These are phyloP conservation scores for Ambastaia sidthimunki DNA, from an alignment of 2,797 vertebrate species.

Conservation along the genomic window DNA sequence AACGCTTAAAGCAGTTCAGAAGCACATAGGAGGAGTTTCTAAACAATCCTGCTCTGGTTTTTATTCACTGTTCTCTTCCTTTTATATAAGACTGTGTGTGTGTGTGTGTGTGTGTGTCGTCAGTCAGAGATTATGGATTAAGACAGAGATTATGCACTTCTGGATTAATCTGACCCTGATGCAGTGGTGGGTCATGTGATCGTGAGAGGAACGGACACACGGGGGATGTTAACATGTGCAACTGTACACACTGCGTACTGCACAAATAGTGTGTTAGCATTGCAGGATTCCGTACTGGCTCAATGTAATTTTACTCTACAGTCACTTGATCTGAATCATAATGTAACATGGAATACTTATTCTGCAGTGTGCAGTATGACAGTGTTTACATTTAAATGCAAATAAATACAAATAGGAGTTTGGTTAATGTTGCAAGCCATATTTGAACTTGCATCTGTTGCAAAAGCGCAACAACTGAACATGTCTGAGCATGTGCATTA, in stretches of 20 bases:
- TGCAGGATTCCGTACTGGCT: background rate
- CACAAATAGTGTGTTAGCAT: background rate
- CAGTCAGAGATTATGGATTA: constrained; percentile 47
- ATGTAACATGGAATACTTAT: no score
- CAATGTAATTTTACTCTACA: no score
- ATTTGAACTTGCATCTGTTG: no score
- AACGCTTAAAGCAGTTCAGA: background rate
- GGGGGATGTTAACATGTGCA: background rate
- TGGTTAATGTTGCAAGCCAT: no score
- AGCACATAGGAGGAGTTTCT: background rate
- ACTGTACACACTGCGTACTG: background rate
- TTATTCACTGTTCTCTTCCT: background rate
- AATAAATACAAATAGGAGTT: no score
- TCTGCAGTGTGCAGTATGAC: no score
- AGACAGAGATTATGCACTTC: constrained; percentile 43
- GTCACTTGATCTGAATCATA: no score
- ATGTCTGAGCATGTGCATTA: no score
- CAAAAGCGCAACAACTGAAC: no score
- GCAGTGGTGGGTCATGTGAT: constrained; percentile 35
- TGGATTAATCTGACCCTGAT: constrained; percentile 50
- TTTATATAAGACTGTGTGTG: background rate
- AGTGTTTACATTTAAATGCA: no score
- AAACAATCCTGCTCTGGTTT: background rate
- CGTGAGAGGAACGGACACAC: background rate
- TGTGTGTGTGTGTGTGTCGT: background rate